Evolutionary conservation across 2,888 invertebrate species (phyloP).

Genomic region (Lapara coniferarum): DNA sequence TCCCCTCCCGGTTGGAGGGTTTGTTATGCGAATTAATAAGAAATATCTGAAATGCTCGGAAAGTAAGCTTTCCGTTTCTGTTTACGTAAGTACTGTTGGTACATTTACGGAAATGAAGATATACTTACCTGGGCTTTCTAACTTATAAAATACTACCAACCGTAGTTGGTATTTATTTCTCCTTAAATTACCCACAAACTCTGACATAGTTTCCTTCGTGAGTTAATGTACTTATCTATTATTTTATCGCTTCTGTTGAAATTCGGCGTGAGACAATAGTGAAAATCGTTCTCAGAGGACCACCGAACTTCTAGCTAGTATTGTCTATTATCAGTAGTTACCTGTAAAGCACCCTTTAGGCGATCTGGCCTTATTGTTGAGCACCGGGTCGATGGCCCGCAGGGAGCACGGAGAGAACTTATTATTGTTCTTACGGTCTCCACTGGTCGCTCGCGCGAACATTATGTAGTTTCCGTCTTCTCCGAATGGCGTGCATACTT

Average conservation of each 20-base stretch:
- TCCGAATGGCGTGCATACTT: slow-evolving; percentile 96
- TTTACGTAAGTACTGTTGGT: neutral
- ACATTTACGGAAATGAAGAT: neutral
- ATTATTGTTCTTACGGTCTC: slow-evolving; percentile 98
- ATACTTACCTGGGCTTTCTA: neutral
- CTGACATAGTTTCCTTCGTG: too few relatives aligned
- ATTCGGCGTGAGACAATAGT: too few relatives aligned
- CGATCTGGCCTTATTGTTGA: slow-evolving; percentile 95
- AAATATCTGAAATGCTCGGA: neutral
- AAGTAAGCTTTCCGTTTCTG: slow-evolving; percentile 1
- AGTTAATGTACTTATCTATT: too few relatives aligned
- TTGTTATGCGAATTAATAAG: slow-evolving; percentile 22
- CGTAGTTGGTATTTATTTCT: too few relatives aligned
- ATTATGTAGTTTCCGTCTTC: slow-evolving; percentile 99
- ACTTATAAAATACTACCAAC: too few relatives aligned
- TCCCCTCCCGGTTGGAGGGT: slow-evolving; percentile 4
- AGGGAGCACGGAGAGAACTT: slow-evolving; percentile 98
- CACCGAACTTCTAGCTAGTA: neutral
- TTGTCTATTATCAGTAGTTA: slow-evolving; percentile 51
- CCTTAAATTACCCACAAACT: too few relatives aligned
- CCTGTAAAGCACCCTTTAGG: slow-evolving; percentile 96
- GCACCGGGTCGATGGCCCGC: slow-evolving; percentile 94
- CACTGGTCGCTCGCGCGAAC: slow-evolving; percentile 99
- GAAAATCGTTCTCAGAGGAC: too few relatives aligned
- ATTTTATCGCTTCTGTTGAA: too few relatives aligned